Evolutionary conservation across 1,140 invertebrate genomes (phyloP).

Genomic region (Panonychus citri): DNA sequence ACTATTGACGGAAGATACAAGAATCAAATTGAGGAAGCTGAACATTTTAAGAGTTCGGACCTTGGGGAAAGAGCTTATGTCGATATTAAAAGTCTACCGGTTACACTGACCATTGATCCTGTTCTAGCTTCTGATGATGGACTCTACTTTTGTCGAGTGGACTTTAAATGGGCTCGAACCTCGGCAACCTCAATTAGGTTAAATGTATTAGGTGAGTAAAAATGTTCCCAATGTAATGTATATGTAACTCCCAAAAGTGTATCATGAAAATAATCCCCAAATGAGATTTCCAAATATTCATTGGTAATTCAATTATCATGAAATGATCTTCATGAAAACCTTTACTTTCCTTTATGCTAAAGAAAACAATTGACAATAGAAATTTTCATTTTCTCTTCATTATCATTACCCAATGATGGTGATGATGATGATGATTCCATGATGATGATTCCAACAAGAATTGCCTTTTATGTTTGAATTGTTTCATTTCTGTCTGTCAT

Average conservation of each 20-base stretch:
- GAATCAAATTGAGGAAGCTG: neutral
- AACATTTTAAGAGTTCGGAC: neutral
- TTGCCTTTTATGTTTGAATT: no score
- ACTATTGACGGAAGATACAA: slow-evolving; percentile 12
- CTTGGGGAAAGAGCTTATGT: neutral
- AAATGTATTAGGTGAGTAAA: slow-evolving; percentile 13
- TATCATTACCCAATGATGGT: no score
- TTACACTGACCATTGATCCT: slow-evolving; percentile 11
- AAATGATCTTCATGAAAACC: no score
- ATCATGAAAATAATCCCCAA: no score
- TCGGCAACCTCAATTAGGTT: slow-evolving; percentile 11
- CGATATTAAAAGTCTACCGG: neutral
- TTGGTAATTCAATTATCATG: neutral
- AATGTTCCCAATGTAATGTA: no score
- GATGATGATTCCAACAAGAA: no score
- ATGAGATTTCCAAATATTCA: neutral
- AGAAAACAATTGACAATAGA: no score
- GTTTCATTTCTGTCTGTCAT: no score
- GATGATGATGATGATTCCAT: no score
- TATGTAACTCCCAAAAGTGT: no score
- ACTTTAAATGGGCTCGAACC: slow-evolving; percentile 13
- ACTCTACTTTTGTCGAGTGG: slow-evolving; percentile 14
- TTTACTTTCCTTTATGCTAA: no score
- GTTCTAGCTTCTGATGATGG: slow-evolving; percentile 10
- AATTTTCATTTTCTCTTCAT: no score